Conservation (phyloP, 2,113 vertebrate genomes). For the Apteryx owenii region DNA sequence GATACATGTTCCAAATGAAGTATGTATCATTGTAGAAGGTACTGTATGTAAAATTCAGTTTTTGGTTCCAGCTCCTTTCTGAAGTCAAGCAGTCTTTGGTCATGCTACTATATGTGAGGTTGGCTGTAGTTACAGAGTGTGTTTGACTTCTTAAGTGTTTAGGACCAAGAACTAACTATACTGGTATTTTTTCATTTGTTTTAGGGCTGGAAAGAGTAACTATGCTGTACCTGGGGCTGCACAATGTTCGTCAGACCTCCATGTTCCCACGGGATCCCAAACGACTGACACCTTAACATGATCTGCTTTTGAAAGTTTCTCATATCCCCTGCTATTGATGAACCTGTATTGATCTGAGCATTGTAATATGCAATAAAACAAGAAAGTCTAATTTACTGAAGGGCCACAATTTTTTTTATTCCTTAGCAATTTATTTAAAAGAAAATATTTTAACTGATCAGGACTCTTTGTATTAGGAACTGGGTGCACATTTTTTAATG, state of each 20-base stretch:
- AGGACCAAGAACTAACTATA: background rate
- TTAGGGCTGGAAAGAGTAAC: conserved; percentile 96
- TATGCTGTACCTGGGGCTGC: conserved; percentile 96
- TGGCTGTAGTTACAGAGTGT: background rate
- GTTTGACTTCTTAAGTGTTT: background rate
- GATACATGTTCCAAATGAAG: background rate
- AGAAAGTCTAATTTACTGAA: conserved; percentile 43
- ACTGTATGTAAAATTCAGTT: background rate
- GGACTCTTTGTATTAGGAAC: conserved; percentile 55
- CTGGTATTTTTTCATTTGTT: background rate
- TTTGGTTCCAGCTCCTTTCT: background rate
- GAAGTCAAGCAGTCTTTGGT: background rate
- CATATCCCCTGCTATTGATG: conserved; percentile 24
- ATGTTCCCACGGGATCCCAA: conserved; percentile 99
- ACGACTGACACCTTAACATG: conserved; percentile 90
- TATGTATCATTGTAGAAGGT: background rate
- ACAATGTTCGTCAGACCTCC: conserved; percentile 97
- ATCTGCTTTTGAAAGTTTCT: background rate
- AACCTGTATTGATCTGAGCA: conserved; percentile 27
- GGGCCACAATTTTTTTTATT: conserved; percentile 70
- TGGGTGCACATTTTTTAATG: conserved; percentile 62
- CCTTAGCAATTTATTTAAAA: conserved; percentile 56
- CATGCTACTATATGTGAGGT: background rate
- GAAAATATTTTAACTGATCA: conserved; percentile 56
- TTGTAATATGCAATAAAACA: conserved; percentile 55